Evolutionary conservation across 1,140 invertebrate genomes (phyloP).

Genomic region (Hylyphantes graminicola): DNA sequence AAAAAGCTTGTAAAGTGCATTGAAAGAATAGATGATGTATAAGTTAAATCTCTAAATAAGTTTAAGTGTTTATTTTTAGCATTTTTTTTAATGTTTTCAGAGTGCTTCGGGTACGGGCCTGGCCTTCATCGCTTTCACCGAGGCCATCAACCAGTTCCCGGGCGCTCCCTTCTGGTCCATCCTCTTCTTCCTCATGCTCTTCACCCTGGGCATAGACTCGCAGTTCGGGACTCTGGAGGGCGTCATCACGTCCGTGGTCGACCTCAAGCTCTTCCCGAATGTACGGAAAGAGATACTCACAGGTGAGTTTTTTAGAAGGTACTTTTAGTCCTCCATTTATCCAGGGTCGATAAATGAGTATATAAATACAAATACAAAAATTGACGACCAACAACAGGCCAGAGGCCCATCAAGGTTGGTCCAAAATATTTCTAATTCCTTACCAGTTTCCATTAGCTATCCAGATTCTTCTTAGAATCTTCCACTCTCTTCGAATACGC

Average conservation of each 20-base stretch:
- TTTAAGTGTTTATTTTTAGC: too few species aligned
- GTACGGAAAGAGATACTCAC: slow-evolving; percentile 91
- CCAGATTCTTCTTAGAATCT: too few species aligned
- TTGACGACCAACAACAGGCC: too few species aligned
- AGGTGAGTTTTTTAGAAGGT: slow-evolving; percentile 69
- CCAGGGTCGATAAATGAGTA: too few species aligned
- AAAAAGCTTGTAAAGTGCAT: not conserved
- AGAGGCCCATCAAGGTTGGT: too few species aligned
- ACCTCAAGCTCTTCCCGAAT: slow-evolving; percentile 94
- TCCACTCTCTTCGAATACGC: too few species aligned
- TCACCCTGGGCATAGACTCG: slow-evolving; percentile 93
- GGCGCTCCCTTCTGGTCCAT: slow-evolving; percentile 91
- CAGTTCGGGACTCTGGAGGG: slow-evolving; percentile 96
- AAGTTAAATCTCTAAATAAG: too few species aligned
- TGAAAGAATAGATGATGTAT: not conserved
- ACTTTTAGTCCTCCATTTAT: too few species aligned
- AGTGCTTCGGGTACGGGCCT: slow-evolving; percentile 91
- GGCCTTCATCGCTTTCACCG: slow-evolving; percentile 96
- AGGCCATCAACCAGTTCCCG: slow-evolving; percentile 96
- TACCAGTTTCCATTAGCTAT: too few species aligned
- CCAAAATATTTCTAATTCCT: too few species aligned
- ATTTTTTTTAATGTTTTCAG: too few species aligned
- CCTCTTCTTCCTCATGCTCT: slow-evolving; percentile 95
- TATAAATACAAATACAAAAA: too few species aligned
- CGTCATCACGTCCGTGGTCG: slow-evolving; percentile 94